phyloP scores from a whole-genome alignment of 2,113 vertebrate species.

The Brachionichthys hirsutus region DNA sequence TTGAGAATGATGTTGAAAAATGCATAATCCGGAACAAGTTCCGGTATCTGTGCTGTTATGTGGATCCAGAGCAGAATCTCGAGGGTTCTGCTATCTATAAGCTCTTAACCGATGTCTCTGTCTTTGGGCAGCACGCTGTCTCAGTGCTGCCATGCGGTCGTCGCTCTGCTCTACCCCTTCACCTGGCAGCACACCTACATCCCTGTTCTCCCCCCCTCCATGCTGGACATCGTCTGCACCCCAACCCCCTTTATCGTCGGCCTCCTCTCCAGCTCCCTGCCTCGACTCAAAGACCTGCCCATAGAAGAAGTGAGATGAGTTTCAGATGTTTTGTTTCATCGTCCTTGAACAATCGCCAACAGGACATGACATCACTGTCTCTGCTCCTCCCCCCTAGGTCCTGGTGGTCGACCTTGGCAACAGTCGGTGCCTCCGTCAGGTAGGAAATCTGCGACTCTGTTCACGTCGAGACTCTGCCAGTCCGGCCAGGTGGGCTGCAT shows the following conservation, averaged over 20 bases:
- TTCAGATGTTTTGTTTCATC: constrained; percentile 6
- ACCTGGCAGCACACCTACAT: constrained; percentile 93
- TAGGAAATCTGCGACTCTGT: constrained; percentile 45
- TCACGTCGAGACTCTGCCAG: constrained; percentile 3
- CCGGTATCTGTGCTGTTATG: too few species aligned
- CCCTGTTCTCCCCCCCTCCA: constrained; percentile 88
- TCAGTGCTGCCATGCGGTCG: constrained; percentile 90
- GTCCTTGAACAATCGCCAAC: constrained; percentile 49
- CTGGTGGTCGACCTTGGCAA: constrained; percentile 94
- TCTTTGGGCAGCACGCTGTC: constrained; percentile 85
- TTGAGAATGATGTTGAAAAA: too few species aligned
- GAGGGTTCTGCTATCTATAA: too few species aligned
- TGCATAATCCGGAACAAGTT: too few species aligned
- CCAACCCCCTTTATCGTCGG: constrained; percentile 95
- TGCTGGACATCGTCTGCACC: constrained; percentile 96
- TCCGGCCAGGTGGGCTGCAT: too few species aligned
- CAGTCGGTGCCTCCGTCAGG: constrained; percentile 93
- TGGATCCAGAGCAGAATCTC: too few species aligned
- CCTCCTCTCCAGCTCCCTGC: constrained; percentile 91
- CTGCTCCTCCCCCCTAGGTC: constrained; percentile 77
- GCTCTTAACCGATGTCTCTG: too few species aligned
- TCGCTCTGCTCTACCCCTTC: constrained; percentile 92
- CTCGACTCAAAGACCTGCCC: constrained; percentile 88
- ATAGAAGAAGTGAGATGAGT: constrained; percentile 86
- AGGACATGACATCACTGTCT: constrained; percentile 66